Conservation (phyloP, 2,797 vertebrate species). For the Aeoliscus strigatus region DNA sequence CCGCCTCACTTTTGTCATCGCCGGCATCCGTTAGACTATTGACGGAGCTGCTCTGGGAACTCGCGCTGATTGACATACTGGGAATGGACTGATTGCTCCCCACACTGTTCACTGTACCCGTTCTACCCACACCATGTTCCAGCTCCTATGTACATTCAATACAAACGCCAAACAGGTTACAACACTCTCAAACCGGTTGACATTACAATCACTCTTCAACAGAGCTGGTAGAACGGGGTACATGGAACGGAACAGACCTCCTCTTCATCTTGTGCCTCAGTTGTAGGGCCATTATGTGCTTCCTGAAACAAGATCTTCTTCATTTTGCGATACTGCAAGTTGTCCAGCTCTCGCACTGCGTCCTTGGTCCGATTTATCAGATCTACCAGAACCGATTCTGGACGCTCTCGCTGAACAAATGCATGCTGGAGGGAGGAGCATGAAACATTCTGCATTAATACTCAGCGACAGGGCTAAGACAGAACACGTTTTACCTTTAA, state of each 20-base stretch:
- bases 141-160: slow-evolving; percentile 79
- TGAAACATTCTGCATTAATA: slow-evolving; percentile 1
- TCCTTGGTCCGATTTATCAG: slow-evolving; percentile 98
- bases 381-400: slow-evolving; percentile 95
- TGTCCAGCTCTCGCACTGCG: slow-evolving; percentile 97
- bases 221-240: slow-evolving; percentile 12
- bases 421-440: slow-evolving; percentile 80
- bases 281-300: slow-evolving; percentile 91
- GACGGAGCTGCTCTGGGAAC: slow-evolving; percentile 99
- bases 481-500: slow-evolving; percentile 96
- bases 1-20: slow-evolving; percentile 93
- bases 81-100: slow-evolving; percentile 99
- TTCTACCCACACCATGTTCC: slow-evolving; percentile 86
- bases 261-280: slow-evolving; percentile 93
- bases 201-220: background rate
- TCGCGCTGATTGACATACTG: slow-evolving; percentile 99
- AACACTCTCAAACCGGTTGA: slow-evolving; percentile 1
- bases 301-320: slow-evolving; percentile 99
- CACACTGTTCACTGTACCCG: slow-evolving; percentile 96
- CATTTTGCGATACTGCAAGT: slow-evolving; percentile 99
- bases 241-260: slow-evolving; percentile 77
- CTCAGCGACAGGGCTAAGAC: too few species aligned
- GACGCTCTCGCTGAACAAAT: slow-evolving; percentile 92
- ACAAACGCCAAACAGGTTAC: slow-evolving; percentile 10
- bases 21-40: slow-evolving; percentile 96